Evolutionary conservation across 1,140 invertebrate genomes (phyloP).

Genomic region (Sesamia nonagrioides): DNA sequence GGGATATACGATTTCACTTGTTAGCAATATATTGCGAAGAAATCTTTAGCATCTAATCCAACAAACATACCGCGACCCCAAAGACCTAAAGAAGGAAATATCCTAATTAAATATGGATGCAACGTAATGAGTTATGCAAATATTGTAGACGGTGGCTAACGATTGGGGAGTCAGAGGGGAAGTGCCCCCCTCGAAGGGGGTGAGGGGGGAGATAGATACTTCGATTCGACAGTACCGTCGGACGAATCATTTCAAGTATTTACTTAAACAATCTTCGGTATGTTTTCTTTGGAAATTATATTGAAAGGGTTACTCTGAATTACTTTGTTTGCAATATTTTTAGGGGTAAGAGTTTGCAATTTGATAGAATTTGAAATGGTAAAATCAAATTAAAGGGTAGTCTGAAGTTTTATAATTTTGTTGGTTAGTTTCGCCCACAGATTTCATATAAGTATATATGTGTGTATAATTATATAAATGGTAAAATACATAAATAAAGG

Average conservation of each 20-base stretch:
- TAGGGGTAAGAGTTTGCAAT: slow-evolving; percentile 23
- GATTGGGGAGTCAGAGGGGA: slow-evolving; percentile 61
- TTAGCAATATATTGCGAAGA: no score
- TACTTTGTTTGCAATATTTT: slow-evolving; percentile 51
- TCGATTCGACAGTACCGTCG: slow-evolving; percentile 53
- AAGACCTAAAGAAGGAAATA: slow-evolving; percentile 74
- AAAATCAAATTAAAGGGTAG: slow-evolving; percentile 21
- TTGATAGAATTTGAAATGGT: slow-evolving; percentile 20
- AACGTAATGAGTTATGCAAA: slow-evolving; percentile 86
- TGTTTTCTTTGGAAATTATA: slow-evolving; percentile 53
- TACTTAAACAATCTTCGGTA: slow-evolving; percentile 55
- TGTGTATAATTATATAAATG: no score
- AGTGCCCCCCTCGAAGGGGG: slow-evolving; percentile 7
- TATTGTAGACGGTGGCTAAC: slow-evolving; percentile 77
- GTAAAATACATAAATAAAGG: no score
- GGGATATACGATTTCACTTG: no score
- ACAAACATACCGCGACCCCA: slow-evolving; percentile 48
- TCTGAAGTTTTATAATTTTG: slow-evolving; percentile 18
- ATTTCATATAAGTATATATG: not conserved
- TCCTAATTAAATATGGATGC: slow-evolving; percentile 86
- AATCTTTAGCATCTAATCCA: slow-evolving; percentile 45
- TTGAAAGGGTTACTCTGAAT: slow-evolving; percentile 53
- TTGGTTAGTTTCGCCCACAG: not conserved
- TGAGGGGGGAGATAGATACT: slow-evolving; percentile 47
- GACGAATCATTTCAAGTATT: slow-evolving; percentile 62